Evolutionary conservation across 2,797 vertebrate species (phyloP), one percentile per base, ranked within the genome.

Genomic region (Loriculus beryllinus): DNA sequence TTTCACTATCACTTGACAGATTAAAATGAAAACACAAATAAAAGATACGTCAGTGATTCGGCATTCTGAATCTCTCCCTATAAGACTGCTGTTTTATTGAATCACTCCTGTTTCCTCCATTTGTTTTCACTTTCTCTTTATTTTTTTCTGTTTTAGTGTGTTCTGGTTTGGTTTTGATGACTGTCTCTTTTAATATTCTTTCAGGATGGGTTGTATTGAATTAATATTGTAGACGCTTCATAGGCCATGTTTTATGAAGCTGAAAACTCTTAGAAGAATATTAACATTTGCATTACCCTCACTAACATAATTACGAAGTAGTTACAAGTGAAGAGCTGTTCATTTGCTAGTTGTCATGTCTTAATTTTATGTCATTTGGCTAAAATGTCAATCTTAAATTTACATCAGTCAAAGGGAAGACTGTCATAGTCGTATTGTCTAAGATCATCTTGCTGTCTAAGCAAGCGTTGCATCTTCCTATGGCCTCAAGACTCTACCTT

Each of bases 351-450:
- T 85, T 88, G 75, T 49, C 7, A 9, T 47, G n/a, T 69, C 64
- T 57, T 89, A 79, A 82, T 79, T 91, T 86, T 68, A 49, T 68
- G 81, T 81, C 86, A 82, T 74, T 68, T 90, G 85, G 56, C 75
- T 90, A 37, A 88, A 94, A 86, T 54, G 28, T 89, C 80, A 42
- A 5, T 71, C 52, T 78, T 42, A 35, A 83, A 65, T 71, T 51
- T 20, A 2, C 75, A 77, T 86, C 45, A 49, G 0, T 83, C 54
- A 2, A 5, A 89, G 59, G 59, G 69, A 47, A 54, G 49, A 7
- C 52, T 89, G 59, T 35, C 65, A 14, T 33, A 67, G 52, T 28
- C 59, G 57, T 17, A 1, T 33, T 71, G 40, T n/a, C 40, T 35
- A 9, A 56, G 64, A 47, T 70, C 31, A 25, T 56, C n/a, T 28